phyloP scores from a whole-genome alignment of 2,797 vertebrate species.

The Myotis myotis region DNA sequence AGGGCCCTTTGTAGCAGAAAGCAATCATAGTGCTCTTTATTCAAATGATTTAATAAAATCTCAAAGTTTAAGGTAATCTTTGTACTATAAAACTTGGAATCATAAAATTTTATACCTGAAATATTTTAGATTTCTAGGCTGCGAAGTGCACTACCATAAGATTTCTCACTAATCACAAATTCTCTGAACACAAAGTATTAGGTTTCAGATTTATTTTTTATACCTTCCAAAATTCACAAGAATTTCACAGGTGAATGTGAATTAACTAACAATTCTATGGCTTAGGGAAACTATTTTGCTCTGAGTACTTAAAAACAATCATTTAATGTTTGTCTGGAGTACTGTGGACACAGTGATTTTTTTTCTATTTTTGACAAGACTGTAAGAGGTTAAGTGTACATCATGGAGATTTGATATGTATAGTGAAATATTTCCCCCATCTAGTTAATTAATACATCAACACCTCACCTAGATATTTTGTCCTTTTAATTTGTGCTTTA shows the following conservation, averaged over 20 bases:
- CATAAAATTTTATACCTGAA: neutral
- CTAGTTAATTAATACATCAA: neutral
- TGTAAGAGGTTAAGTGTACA: neutral
- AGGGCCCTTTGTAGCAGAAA: neutral
- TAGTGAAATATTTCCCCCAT: neutral
- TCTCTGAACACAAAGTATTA: neutral
- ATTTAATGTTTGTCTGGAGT: neutral
- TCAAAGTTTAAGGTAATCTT: neutral
- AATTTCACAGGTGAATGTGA: neutral
- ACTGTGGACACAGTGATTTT: neutral
- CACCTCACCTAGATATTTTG: neutral
- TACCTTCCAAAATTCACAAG: neutral
- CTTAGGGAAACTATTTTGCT: neutral
- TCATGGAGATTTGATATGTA: neutral
- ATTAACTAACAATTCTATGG: neutral
- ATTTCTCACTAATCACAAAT: neutral
- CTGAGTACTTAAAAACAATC: neutral
- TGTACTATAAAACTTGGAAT: neutral
- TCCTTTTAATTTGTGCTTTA: neutral
- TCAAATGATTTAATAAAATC: neutral
- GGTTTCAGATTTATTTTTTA: neutral
- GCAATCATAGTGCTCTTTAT: neutral
- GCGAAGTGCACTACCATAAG: neutral
- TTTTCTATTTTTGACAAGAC: neutral
- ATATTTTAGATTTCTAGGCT: neutral